These are phyloP conservation scores for Pseudonaja textilis DNA, from an alignment of 2,113 vertebrate species.

Conservation along the genomic window DNA sequence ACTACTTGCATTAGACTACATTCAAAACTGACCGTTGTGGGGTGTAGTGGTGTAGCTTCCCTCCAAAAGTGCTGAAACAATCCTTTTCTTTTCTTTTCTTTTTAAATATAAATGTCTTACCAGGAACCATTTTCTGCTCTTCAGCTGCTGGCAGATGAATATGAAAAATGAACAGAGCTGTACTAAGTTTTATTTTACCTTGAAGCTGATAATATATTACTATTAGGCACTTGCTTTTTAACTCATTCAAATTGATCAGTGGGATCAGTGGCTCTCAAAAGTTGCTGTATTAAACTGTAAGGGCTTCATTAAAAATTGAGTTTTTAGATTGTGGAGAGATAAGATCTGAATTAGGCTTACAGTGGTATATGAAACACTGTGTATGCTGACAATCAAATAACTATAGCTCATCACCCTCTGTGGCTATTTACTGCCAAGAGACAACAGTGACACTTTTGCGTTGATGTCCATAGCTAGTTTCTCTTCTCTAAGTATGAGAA, in stretches of 20 bases:
- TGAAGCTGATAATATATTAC: conserved; percentile 24
- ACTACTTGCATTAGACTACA: not conserved
- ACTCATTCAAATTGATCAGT: conserved; percentile 10
- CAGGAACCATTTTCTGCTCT: not conserved
- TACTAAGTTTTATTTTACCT: conserved; percentile 29
- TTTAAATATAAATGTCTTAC: fast-evolving
- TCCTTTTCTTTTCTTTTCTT: conserved; percentile 13
- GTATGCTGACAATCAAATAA: not conserved
- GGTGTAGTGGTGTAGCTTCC: not conserved
- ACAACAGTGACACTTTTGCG: not conserved
- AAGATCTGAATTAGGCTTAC: not conserved
- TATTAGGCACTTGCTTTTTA: not conserved
- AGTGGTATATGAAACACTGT: not conserved
- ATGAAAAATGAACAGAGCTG: not conserved
- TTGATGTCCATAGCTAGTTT: not conserved
- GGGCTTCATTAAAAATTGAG: not conserved
- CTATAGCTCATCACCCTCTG: not conserved
- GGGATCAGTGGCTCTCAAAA: not conserved
- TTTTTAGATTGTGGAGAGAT: not conserved
- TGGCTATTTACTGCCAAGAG: not conserved
- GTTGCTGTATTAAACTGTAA: not conserved
- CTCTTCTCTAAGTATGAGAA: not conserved
- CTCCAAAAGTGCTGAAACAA: not conserved
- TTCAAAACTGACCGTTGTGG: not conserved
- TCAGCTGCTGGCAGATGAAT: conserved; percentile 15